phyloP scores from a whole-genome alignment of 2,797 vertebrate genomes.

The Hoplostethus atlanticus region DNA sequence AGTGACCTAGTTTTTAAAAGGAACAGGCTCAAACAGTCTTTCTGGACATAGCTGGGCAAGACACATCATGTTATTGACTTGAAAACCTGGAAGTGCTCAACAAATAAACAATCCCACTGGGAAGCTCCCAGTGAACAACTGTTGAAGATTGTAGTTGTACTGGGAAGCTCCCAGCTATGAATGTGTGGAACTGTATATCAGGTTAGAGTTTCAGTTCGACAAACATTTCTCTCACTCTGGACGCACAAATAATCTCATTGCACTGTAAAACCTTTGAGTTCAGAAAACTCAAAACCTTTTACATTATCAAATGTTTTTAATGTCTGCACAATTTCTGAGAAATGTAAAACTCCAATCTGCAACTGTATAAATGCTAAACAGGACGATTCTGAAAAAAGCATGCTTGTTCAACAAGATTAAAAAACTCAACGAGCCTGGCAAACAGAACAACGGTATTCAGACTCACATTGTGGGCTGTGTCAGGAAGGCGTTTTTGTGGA shows the following conservation, averaged over 20 bases:
- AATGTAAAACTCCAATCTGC: neutral
- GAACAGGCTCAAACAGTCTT: conserved; percentile 19
- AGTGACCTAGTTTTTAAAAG: conserved; percentile 35
- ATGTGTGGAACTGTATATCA: too few species aligned
- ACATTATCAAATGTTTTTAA: too few species aligned
- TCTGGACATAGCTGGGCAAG: conserved; percentile 37
- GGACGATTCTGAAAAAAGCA: neutral
- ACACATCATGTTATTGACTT: conserved; percentile 22
- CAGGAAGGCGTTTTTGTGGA: conserved; percentile 94
- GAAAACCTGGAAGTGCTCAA: neutral
- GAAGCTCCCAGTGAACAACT: neutral
- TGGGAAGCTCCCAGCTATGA: too few species aligned
- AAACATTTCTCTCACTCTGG: too few species aligned
- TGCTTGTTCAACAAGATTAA: neutral
- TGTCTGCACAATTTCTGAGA: too few species aligned
- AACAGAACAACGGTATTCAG: neutral
- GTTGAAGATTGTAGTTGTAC: too few species aligned
- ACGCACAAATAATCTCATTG: too few species aligned
- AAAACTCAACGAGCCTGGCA: neutral
- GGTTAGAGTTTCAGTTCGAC: too few species aligned
- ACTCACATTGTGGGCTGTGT: conserved; percentile 92
- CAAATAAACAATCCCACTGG: neutral
- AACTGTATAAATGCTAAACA: neutral
- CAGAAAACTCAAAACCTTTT: too few species aligned
- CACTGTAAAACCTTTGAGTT: too few species aligned